These are phyloP conservation scores for Dicerorhinus sumatrensis DNA, from an alignment of 2,113 vertebrate genomes.

Conservation along the genomic window DNA sequence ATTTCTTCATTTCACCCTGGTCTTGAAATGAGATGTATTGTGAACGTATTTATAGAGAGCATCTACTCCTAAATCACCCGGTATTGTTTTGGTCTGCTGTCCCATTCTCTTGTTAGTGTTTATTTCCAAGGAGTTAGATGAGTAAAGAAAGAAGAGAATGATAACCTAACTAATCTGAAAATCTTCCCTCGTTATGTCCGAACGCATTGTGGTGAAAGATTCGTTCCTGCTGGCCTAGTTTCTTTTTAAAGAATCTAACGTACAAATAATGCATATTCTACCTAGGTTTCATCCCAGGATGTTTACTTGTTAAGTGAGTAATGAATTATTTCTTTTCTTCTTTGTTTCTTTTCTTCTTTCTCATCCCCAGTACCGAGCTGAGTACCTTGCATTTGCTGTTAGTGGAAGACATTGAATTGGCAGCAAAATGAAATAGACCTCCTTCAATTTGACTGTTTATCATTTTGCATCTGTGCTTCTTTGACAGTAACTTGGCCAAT, in stretches of 20 bases:
- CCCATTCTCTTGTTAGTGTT: neutral
- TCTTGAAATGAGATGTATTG: neutral
- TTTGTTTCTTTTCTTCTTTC: neutral
- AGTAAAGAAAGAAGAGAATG: neutral
- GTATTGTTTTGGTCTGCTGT: neutral
- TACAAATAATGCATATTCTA: neutral
- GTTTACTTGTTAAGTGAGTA: neutral
- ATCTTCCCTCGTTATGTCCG: neutral
- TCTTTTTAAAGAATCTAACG: neutral
- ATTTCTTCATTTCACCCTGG: fast-evolving
- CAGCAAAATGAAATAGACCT: neutral
- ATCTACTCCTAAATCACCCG: neutral
- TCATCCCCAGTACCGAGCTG: neutral
- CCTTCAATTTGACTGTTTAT: neutral
- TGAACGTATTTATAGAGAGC: neutral
- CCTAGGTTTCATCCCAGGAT: neutral
- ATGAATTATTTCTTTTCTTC: neutral
- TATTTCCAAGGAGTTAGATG: neutral
- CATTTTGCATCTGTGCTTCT: neutral
- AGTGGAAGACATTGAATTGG: neutral
- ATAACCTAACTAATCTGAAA: neutral
- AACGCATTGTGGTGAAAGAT: neutral
- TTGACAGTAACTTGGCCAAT: neutral
- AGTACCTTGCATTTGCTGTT: neutral
- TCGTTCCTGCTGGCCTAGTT: neutral